Evolutionary conservation across 2,113 vertebrate species (phyloP).

Genomic region (Myocastor coypus): DNA sequence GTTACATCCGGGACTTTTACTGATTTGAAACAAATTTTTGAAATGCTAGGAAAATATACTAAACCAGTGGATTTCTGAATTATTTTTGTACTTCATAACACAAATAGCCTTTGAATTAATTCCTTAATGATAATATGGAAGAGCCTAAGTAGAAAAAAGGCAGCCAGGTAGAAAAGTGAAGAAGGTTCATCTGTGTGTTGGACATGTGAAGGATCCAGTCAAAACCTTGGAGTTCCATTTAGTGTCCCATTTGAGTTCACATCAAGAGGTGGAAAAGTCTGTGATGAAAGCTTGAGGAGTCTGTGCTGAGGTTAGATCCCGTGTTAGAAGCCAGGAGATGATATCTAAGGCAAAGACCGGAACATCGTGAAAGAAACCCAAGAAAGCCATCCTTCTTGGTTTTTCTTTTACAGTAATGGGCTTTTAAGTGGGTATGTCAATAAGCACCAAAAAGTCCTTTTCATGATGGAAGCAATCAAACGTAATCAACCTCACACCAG

Average conservation of each 20-base stretch:
- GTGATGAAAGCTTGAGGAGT: not conserved
- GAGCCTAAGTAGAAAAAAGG: not conserved
- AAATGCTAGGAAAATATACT: not conserved
- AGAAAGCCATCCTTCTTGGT: not conserved
- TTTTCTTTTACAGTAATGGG: not conserved
- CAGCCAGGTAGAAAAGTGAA: not conserved
- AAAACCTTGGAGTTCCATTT: not conserved
- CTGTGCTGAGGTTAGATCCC: not conserved
- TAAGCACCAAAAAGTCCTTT: not conserved
- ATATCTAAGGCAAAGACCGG: not conserved
- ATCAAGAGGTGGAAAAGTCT: not conserved
- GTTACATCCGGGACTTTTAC: not conserved
- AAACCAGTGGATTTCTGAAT: not conserved
- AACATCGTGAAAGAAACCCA: not conserved
- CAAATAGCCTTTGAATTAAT: not conserved
- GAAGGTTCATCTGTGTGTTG: not conserved
- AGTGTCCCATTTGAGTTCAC: not conserved
- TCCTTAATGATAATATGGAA: not conserved
- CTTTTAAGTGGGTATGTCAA: not conserved
- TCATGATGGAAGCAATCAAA: not conserved
- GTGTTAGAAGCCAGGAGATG: not conserved
- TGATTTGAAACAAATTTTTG: slow-evolving; percentile 34
- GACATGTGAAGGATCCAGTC: too few relatives aligned
- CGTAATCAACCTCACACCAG: not conserved
- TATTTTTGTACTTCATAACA: not conserved